These are phyloP conservation scores for Sarotherodon lohbergeri DNA, from an alignment of 2,113 vertebrate genomes.

Conservation along the genomic window DNA sequence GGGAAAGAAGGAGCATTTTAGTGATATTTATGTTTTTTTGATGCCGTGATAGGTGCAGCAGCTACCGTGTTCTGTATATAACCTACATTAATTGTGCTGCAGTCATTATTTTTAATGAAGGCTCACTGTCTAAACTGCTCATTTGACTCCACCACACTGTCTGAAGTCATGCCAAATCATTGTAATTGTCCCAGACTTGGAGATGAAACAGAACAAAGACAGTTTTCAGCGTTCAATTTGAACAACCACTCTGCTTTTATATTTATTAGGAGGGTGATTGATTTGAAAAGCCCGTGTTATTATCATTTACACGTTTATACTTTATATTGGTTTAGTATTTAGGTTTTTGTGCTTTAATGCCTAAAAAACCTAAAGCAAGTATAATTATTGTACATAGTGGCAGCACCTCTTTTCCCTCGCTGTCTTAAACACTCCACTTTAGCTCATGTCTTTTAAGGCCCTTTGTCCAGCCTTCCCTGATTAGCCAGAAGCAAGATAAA, in stretches of 20 bases:
- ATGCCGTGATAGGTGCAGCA: background rate
- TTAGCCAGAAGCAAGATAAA: background rate
- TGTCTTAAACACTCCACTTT: background rate
- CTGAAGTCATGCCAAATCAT: conserved; percentile 27
- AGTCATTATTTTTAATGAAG: conserved; percentile 38
- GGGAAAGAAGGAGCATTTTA: background rate
- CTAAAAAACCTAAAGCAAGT: background rate
- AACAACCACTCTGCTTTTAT: background rate
- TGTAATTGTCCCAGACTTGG: conserved; percentile 37
- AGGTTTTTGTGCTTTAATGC: background rate
- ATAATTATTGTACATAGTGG: background rate
- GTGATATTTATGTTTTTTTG: background rate
- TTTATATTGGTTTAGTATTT: background rate
- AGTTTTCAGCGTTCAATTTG: conserved; percentile 19
- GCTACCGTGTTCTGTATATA: background rate
- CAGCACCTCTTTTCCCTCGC: background rate
- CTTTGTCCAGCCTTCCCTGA: background rate
- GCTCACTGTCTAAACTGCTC: conserved; percentile 17
- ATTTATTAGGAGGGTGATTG: conserved; percentile 11
- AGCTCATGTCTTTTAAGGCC: background rate
- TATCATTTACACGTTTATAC: background rate
- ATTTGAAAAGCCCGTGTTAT: background rate
- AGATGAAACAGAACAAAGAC: conserved; percentile 20
- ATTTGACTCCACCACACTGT: background rate
- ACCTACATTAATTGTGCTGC: conserved; percentile 18